phyloP scores from a whole-genome alignment of 2,888 invertebrate genomes.

The Drosophila leonis region DNA sequence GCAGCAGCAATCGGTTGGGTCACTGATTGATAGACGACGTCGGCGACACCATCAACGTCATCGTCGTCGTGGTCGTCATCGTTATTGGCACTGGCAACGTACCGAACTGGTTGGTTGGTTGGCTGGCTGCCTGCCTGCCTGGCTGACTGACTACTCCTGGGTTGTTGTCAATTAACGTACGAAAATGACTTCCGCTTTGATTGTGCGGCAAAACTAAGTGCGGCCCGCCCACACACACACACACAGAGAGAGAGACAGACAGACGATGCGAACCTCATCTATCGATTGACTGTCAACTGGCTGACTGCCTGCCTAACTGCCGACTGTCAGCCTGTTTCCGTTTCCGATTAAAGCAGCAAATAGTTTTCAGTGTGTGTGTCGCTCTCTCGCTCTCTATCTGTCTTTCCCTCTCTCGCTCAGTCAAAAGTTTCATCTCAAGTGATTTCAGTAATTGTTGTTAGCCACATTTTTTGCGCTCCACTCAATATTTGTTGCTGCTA shows the following conservation, averaged over 20 bases:
- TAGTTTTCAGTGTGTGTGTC: slow-evolving; percentile 66
- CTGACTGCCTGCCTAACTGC: slow-evolving; percentile 78
- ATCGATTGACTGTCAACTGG: slow-evolving; percentile 78
- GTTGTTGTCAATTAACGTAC: slow-evolving; percentile 83
- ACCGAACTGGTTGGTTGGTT: slow-evolving; percentile 3
- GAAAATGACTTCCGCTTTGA: slow-evolving; percentile 82
- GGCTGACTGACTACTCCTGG: slow-evolving; percentile 40
- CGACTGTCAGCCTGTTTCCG: slow-evolving; percentile 81
- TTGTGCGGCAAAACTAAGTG: slow-evolving; percentile 75
- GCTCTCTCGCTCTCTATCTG: neutral
- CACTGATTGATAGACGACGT: slow-evolving; percentile 77
- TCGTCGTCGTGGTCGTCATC: slow-evolving; percentile 47
- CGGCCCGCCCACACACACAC: slow-evolving; percentile 24
- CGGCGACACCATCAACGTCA: slow-evolving; percentile 66
- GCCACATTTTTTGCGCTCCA: slow-evolving; percentile 58
- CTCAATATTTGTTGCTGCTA: slow-evolving; percentile 16
- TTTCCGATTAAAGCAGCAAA: slow-evolving; percentile 82
- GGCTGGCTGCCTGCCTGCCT: neutral
- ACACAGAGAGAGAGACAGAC: neutral
- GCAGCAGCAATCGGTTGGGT: slow-evolving; percentile 43
- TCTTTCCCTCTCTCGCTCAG: slow-evolving; percentile 8
- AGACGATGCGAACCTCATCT: slow-evolving; percentile 56
- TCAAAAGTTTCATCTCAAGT: slow-evolving; percentile 70
- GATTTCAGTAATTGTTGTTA: slow-evolving; percentile 70
- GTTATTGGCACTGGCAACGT: slow-evolving; percentile 53